A percentile compares a stretch with the other conserved stretches of the same genome.
phyloP scores from a whole-genome alignment of 2,113 vertebrate species.

The Dasyurus viverrinus region DNA sequence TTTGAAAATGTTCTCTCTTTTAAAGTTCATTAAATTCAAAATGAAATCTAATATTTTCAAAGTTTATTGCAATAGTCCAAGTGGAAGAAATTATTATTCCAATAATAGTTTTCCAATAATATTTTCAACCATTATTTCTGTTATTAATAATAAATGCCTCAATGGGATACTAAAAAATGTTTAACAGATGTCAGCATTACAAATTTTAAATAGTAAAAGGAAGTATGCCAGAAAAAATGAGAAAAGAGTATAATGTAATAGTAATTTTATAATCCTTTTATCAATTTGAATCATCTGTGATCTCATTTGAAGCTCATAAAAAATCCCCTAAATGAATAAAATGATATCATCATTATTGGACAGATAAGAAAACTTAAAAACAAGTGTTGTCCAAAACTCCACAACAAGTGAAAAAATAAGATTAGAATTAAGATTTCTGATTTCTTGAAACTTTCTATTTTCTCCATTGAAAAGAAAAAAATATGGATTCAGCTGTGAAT shows the following conservation, averaged over 20 bases:
- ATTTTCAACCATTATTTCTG: background rate
- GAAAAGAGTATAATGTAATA: background rate
- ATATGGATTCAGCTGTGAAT: background rate
- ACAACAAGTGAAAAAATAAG: background rate
- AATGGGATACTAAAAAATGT: background rate
- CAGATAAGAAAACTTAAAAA: background rate
- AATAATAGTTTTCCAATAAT: background rate
- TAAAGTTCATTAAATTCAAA: background rate
- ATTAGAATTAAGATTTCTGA: background rate
- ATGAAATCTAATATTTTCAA: background rate
- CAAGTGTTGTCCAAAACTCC: rapidly evolving
- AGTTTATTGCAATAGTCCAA: background rate
- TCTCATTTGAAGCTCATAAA: rapidly evolving
- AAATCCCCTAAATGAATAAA: background rate
- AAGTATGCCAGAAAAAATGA: background rate
- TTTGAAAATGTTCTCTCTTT: background rate
- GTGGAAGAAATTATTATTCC: background rate
- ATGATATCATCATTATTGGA: background rate
- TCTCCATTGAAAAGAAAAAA: background rate
- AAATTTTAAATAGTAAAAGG: background rate
- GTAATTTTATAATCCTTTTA: background rate
- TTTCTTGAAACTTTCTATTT: background rate
- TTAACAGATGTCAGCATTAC: background rate
- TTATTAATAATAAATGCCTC: background rate
- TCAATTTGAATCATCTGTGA: background rate